Evolutionary conservation across 2,797 vertebrate species (phyloP), one percentile per base, ranked within the genome.

Genomic region (Bradypodion pumilum): DNA sequence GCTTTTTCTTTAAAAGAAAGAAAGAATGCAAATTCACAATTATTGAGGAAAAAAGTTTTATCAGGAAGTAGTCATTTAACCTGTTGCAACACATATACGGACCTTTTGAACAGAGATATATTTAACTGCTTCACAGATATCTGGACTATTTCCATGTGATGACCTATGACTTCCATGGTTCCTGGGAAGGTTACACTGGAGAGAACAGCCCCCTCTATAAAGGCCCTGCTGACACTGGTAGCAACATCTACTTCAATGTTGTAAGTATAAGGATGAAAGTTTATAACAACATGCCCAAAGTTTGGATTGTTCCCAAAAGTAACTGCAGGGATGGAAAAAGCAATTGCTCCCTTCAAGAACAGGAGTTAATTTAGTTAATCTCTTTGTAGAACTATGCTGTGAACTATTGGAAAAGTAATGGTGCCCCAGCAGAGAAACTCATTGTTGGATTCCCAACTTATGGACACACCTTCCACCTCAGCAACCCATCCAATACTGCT

Each of bases 361-460:
- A 70, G 37, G 9, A 12, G 9, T 42, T 70, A 70, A 70, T 25
- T 25, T 40, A 37, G 40, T 3, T 42, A 70, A 25, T 42, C 21
- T 9, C 13, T 16, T 13, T 85, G 1, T 44, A 97, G 95, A 91
- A 97, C 32, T 96, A 95, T 0, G 94, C 95, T 2, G 94, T 97
- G 94, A 93, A 95, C 7, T 97, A 96, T n/a, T 91, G 95, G 93
- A 86, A 94, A 89, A 88, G 62, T 75, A 94, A 93, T 1, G 94
- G 95, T 13, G 96, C 94, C 29, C 96, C 96, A 0, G 94, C 95
- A 66, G 60, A 92, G 83, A 97, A 97, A 82, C 95, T 97, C 4
- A 81, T 97, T 52, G 96, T 97, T 93, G 97, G 97, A 74, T 97
- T 98, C 92, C 94, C 97, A 40, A 95, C 97, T 66, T 98, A 96